Base-by-base conservation (phyloP, 1,140 invertebrate species). In the Caerostris extrusa region DNA sequence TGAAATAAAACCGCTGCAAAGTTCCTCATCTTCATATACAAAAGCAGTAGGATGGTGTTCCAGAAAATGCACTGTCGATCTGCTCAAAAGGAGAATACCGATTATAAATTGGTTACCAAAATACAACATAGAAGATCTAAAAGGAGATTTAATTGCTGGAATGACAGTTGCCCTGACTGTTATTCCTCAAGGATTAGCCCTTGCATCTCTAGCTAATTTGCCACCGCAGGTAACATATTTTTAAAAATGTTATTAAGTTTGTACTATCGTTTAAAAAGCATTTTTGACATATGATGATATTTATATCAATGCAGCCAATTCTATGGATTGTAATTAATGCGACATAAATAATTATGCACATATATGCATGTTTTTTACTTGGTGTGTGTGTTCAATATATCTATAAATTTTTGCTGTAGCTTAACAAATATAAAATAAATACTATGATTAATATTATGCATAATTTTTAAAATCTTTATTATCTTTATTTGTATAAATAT, bases 121-220 rank as follows among this genome's bases (percentile, higher is more conserved):
- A 57, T 95, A 95, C 85, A 94, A 71, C 55, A 50, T 95, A 17
- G 60, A 93, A 58, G 95, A 95, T 93, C 34, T 95, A 14, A 94
- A 95, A 90, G 95, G 94, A 0, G 95, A 95, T 82, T 53, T 95
- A 94, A 95, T 96, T 96, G 96, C 96, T 90, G 96, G 96, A 55
- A 94, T 96, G 57, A 96, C 96, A n/a, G 96, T 96, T 19, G 96
- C 96, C 1, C 95, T 96, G 50, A 96, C 96, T 3, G 96, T 96
- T 7, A 96, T 96, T 90, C 96, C 96, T 56, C 96, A 96, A 95
- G 96, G 96, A 10, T 94, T 96, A 82, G 96, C 96, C 7, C 96
- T 96, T 94, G 96, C 96, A n/a, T 95, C 95, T 85, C 94, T 96
- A 85, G 96, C 96, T 85, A 95, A 95, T 89, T 95, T 96, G 14